Conservation (phyloP, 2,888 invertebrate genomes). For the Sarcophaga variegata region DNA sequence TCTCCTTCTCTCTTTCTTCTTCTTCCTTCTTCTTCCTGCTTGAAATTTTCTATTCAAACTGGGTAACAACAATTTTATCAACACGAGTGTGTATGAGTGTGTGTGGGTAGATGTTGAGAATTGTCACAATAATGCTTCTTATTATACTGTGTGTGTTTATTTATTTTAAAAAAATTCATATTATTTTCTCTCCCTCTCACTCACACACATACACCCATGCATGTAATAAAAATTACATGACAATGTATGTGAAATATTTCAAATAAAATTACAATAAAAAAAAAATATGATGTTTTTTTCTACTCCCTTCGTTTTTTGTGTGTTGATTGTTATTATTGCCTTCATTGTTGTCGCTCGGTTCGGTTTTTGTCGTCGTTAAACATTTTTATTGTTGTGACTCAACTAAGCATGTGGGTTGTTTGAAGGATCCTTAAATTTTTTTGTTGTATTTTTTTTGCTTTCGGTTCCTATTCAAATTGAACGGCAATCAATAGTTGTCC, state of each 20-base stretch:
- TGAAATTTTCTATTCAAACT: too few relatives aligned
- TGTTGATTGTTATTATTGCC: slow-evolving; percentile 67
- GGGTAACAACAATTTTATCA: too few relatives aligned
- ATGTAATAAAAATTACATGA: slow-evolving; percentile 38
- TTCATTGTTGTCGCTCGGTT: slow-evolving; percentile 4
- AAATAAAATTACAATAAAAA: slow-evolving; percentile 48
- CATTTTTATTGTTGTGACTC: slow-evolving; percentile 61
- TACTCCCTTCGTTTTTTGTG: slow-evolving; percentile 52
- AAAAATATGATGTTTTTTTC: slow-evolving; percentile 15
- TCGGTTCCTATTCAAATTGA: slow-evolving; percentile 61
- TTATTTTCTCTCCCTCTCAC: slow-evolving; percentile 19
- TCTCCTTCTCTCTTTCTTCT: neutral
- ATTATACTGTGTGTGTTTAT: slow-evolving; percentile 76
- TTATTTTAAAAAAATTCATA: slow-evolving; percentile 52
- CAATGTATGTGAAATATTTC: slow-evolving; percentile 52
- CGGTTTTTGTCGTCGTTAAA: slow-evolving; percentile 57
- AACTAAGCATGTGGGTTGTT: slow-evolving; percentile 61
- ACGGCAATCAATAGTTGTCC: slow-evolving; percentile 30
- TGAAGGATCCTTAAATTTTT: slow-evolving; percentile 57
- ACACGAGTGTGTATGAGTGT: neutral
- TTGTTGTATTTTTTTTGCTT: slow-evolving; percentile 3
- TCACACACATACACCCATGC: slow-evolving; percentile 27
- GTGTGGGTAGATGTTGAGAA: slow-evolving; percentile 29
- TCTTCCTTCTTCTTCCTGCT: slow-evolving; percentile 40
- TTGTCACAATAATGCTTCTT: slow-evolving; percentile 80